These are phyloP conservation scores for Syngnathoides biaculeatus DNA, from an alignment of 2,113 vertebrate species.

Conservation along the genomic window DNA sequence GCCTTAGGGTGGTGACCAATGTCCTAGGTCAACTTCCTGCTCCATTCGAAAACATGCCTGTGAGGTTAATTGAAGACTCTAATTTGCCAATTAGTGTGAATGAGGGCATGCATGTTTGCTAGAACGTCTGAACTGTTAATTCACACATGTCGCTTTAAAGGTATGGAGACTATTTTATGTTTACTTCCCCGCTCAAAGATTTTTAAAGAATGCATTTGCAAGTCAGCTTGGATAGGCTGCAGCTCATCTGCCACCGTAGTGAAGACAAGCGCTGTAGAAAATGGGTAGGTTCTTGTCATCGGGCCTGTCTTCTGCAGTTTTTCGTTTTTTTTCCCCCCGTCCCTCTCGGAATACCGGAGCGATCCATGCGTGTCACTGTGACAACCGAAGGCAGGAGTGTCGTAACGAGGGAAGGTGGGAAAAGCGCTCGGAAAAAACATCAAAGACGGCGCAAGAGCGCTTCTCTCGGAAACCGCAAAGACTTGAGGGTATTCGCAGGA, in stretches of 20 bases:
- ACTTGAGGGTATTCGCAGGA: conserved; percentile 22
- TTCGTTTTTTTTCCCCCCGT: background rate
- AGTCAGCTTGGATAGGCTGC: too few species aligned
- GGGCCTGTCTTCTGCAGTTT: background rate
- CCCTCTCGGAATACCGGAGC: background rate
- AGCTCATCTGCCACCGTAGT: too few species aligned
- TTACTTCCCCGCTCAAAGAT: background rate
- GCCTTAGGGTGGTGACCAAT: too few species aligned
- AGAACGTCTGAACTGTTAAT: too few species aligned
- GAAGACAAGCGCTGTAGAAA: background rate
- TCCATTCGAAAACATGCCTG: too few species aligned
- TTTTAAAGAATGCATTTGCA: background rate
- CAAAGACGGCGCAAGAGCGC: conserved; percentile 21
- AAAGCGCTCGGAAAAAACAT: conserved; percentile 18
- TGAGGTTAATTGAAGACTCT: too few species aligned
- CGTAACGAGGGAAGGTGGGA: background rate
- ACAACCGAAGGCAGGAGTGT: background rate
- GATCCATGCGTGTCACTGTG: background rate
- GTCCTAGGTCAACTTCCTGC: too few species aligned
- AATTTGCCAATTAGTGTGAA: too few species aligned
- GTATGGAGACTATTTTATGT: background rate
- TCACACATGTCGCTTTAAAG: background rate
- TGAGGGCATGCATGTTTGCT: too few species aligned
- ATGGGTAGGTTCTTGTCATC: background rate
- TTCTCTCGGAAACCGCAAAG: conserved; percentile 12